These are phyloP conservation scores for Heliornis fulica DNA, from an alignment of 2,113 vertebrate species.

Conservation along the genomic window DNA sequence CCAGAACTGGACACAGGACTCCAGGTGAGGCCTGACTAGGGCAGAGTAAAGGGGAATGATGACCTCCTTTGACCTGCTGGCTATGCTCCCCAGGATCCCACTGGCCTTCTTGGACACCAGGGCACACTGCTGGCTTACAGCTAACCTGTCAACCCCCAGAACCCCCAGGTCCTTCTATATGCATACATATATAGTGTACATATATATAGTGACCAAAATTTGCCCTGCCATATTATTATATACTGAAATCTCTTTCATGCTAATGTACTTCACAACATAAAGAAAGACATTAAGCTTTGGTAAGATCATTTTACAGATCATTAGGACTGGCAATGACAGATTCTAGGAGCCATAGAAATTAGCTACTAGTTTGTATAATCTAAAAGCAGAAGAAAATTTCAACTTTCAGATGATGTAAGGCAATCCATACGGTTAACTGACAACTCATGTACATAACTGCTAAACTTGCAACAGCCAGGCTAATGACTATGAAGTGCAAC, in stretches of 20 bases:
- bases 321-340: background rate
- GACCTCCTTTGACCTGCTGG: too few relatives aligned
- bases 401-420: background rate
- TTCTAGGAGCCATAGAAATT: background rate
- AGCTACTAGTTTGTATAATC: background rate
- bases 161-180: too few relatives aligned
- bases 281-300: background rate
- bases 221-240: background rate
- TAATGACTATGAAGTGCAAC: background rate
- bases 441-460: background rate
- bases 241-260: background rate
- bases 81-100: too few relatives aligned
- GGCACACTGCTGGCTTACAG: too few relatives aligned
- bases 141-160: too few relatives aligned
- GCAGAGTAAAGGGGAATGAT: too few relatives aligned
- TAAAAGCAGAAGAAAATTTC: background rate
- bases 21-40: too few relatives aligned
- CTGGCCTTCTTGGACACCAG: too few relatives aligned
- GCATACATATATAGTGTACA: background rate
- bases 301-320: background rate
- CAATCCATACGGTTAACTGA: background rate
- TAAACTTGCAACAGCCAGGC: background rate
- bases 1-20: too few relatives aligned
- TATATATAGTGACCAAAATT: background rate
- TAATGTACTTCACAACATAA: background rate